Percentiles rank a stretch among this genome's conserved stretches.
These are phyloP conservation scores for Stenurella melanura DNA, from an alignment of 2,888 invertebrate genomes.

Conservation along the genomic window DNA sequence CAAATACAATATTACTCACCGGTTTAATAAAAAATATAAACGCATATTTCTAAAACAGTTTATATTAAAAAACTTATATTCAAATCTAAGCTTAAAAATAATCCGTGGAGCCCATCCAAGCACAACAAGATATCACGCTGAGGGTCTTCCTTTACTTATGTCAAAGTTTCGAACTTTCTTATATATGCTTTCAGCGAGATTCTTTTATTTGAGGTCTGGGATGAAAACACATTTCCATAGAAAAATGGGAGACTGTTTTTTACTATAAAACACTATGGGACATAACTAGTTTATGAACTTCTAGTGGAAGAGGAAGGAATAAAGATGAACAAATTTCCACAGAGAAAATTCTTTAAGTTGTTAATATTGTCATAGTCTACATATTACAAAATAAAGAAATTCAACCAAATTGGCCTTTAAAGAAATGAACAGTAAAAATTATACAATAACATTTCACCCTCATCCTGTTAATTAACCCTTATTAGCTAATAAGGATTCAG, in stretches of 20 bases:
- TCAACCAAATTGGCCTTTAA: too few relatives aligned
- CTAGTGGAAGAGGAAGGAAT: not conserved
- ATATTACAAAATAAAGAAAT: too few relatives aligned
- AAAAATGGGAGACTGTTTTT: constrained; percentile 1
- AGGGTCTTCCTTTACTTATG: constrained; percentile 56
- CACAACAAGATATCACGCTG: constrained; percentile 59
- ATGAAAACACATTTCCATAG: not conserved
- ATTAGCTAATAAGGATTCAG: too few relatives aligned
- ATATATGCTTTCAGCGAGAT: constrained; percentile 8
- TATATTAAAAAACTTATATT: constrained; percentile 54
- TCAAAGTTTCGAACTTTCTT: constrained; percentile 56
- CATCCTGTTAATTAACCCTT: too few relatives aligned
- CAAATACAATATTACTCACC: constrained; percentile 14
- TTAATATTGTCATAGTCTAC: too few relatives aligned
- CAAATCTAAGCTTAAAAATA: constrained; percentile 49
- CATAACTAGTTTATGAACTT: not conserved
- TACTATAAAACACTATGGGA: not conserved
- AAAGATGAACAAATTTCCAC: too few relatives aligned
- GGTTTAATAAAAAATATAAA: constrained; percentile 32
- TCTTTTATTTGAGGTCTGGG: constrained; percentile 1
- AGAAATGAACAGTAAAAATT: too few relatives aligned
- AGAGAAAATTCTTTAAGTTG: too few relatives aligned
- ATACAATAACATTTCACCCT: too few relatives aligned
- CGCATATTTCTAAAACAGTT: constrained; percentile 35
- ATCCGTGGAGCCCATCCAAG: constrained; percentile 56